Conservation (phyloP, 2,888 invertebrate genomes). For the Heliothis peltigera region DNA sequence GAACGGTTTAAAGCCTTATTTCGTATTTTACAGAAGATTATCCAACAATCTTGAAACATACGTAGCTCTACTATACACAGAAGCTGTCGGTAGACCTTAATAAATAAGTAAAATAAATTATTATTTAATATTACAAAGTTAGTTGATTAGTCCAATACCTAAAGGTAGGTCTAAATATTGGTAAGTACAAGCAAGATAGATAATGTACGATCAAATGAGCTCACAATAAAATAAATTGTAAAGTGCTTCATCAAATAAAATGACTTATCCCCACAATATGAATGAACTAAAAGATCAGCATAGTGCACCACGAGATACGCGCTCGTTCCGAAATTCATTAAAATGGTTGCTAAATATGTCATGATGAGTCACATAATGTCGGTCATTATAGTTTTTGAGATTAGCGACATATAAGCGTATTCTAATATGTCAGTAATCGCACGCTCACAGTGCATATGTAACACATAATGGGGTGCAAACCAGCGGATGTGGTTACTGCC, state of each 20-base stretch:
- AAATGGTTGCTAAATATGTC: neutral
- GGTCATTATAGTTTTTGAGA: constrained; percentile 7
- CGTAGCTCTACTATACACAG: no score
- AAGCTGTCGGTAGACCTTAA: no score
- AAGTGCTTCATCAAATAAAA: neutral
- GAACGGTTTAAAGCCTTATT: neutral
- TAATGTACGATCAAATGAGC: neutral
- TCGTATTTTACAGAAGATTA: no score
- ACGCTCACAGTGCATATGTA: no score
- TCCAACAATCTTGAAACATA: no score
- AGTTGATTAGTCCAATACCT: no score
- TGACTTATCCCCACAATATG: neutral
- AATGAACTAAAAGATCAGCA: neutral
- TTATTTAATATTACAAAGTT: no score
- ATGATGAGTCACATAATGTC: constrained; percentile 11
- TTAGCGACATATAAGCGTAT: constrained; percentile 11
- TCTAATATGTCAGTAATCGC: no score
- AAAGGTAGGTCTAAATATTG: no score
- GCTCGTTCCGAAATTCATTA: neutral
- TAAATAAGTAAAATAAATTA: no score
- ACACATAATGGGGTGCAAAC: constrained; percentile 24
- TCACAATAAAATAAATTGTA: neutral
- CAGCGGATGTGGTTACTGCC: constrained; percentile 39
- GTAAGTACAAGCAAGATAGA: no score
- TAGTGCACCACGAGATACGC: neutral